phyloP scores from a whole-genome alignment of 2,888 invertebrate species.

The Amitus sp. region DNA sequence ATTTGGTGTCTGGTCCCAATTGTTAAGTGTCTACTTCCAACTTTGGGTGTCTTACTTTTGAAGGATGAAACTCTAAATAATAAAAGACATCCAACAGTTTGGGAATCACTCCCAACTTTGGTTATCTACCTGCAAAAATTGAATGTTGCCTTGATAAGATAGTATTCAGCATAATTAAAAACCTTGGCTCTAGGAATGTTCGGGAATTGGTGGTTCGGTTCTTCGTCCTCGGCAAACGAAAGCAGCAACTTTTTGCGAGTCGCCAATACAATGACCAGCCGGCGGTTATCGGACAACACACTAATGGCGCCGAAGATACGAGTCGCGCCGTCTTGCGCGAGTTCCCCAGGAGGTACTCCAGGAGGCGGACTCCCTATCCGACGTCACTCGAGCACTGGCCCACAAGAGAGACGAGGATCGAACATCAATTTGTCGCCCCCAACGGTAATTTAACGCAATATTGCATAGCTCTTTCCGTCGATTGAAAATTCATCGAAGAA shows the following conservation, averaged over 20 bases:
- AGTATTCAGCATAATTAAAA: no score
- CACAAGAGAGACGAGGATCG: conserved; percentile 87
- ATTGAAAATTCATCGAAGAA: no score
- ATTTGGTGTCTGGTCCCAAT: no score
- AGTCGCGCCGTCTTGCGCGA: conserved; percentile 88
- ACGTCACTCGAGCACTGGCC: conserved; percentile 91
- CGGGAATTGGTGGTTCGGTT: conserved; percentile 87
- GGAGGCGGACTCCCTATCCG: conserved; percentile 84
- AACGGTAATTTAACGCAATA: conserved; percentile 73
- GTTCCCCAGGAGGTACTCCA: conserved; percentile 77
- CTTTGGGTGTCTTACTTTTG: no score
- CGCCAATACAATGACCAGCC: conserved; percentile 80
- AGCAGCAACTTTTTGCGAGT: conserved; percentile 84
- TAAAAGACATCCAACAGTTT: no score
- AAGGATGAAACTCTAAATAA: no score
- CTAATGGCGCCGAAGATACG: conserved; percentile 91
- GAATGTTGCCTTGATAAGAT: no score
- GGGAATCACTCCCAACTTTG: no score
- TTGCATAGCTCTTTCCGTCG: neutral
- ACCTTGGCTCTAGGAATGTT: conserved; percentile 67
- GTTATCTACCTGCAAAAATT: no score
- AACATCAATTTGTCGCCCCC: conserved; percentile 88
- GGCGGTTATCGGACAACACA: conserved; percentile 91
- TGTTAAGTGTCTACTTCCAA: no score
- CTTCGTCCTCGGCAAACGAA: conserved; percentile 84